Percentiles rank a stretch among this genome's conserved stretches.
phyloP scores from a whole-genome alignment of 2,888 invertebrate genomes.

The Ophioninae sp. region DNA sequence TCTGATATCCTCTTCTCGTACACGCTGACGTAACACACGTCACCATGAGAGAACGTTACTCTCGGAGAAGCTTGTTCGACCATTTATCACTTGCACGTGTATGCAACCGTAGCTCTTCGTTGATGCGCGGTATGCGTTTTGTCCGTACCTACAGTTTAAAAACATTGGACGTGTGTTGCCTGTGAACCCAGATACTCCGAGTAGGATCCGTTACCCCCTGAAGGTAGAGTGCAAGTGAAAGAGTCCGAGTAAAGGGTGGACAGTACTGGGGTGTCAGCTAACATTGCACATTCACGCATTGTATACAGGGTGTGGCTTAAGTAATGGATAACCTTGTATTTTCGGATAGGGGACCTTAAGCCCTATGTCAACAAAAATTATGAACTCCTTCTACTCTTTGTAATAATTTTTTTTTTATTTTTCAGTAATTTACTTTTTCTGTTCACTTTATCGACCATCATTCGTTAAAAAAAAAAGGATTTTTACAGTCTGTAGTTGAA shows the following conservation, averaged over 20 bases:
- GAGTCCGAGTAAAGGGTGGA: constrained; percentile 19
- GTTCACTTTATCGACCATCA: too few relatives aligned
- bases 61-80: constrained; percentile 28
- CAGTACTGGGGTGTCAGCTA: constrained; percentile 35
- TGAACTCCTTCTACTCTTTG: too few relatives aligned
- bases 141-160: constrained; percentile 15
- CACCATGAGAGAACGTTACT: constrained; percentile 24
- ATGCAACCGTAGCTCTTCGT: constrained; percentile 20
- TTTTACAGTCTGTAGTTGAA: too few relatives aligned
- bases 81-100: constrained; percentile 48
- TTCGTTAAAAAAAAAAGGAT: too few relatives aligned
- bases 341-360: too few relatives aligned
- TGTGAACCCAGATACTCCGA: background rate
- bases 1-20: constrained; percentile 26
- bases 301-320: too few relatives aligned
- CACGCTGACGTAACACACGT: constrained; percentile 40
- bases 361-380: too few relatives aligned
- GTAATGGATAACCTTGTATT: too few relatives aligned
- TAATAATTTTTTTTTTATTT: too few relatives aligned
- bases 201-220: constrained; percentile 14
- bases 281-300: constrained; percentile 58
- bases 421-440: too few relatives aligned
- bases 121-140: constrained; percentile 16
- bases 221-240: background rate
- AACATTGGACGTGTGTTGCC: constrained; percentile 20